Evolutionary conservation across 2,888 invertebrate genomes (phyloP).

Genomic region (Troides helena): DNA sequence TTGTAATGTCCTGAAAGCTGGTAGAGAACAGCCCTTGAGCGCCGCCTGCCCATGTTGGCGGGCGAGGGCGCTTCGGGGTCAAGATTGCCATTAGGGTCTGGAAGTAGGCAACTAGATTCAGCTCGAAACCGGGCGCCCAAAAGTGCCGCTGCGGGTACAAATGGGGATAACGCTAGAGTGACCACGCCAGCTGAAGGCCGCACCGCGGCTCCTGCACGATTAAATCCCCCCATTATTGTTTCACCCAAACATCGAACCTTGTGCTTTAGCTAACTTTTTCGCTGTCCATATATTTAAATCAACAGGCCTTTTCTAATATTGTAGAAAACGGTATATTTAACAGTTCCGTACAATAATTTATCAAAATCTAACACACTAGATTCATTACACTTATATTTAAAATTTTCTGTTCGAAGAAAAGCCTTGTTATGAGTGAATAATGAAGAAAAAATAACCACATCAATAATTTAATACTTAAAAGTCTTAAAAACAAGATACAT

Average conservation of each 20-base stretch:
- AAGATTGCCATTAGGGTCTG: slow-evolving; percentile 91
- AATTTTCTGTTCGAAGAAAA: background rate
- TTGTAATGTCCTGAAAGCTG: slow-evolving; percentile 98
- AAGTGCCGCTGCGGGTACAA: slow-evolving; percentile 87
- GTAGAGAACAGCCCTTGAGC: slow-evolving; percentile 96
- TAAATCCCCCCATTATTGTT: slow-evolving; percentile 76
- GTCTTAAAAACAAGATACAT: too few relatives aligned
- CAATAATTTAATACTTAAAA: too few relatives aligned
- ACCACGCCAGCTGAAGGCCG: slow-evolving; percentile 81
- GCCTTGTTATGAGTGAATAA: background rate
- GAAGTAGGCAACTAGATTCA: slow-evolving; percentile 89
- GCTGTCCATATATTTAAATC: background rate
- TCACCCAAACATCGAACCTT: slow-evolving; percentile 24
- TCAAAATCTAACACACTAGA: too few relatives aligned
- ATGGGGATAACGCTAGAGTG: slow-evolving; percentile 82
- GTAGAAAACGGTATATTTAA: background rate
- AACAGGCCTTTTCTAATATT: slow-evolving; percentile 3
- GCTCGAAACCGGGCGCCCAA: slow-evolving; percentile 89
- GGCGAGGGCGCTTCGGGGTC: slow-evolving; percentile 90
- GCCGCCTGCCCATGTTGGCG: slow-evolving; percentile 93
- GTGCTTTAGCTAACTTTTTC: background rate
- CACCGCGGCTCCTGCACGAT: slow-evolving; percentile 80
- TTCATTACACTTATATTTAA: too few relatives aligned
- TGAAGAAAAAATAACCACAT: background rate
- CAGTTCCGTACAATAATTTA: too few relatives aligned